phyloP scores from a whole-genome alignment of 2,888 invertebrate species.

The Calliopum simillimum region DNA sequence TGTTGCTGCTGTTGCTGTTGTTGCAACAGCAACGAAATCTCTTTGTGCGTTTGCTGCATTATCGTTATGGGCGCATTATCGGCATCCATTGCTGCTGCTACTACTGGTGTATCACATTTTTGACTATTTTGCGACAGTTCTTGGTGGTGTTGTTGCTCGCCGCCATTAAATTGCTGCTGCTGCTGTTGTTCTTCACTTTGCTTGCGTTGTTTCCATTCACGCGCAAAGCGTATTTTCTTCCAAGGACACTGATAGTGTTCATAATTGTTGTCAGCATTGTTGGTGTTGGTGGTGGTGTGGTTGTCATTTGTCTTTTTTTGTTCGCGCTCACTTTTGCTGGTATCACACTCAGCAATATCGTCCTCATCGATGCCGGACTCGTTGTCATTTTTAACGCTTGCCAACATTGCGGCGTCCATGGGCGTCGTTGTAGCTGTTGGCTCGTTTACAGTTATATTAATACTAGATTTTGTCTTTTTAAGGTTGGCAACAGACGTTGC shows the following conservation, averaged over 20 bases:
- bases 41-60: constrained; percentile 49
- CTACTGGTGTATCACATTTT: constrained; percentile 22
- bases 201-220: constrained; percentile 66
- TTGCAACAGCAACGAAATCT: constrained; percentile 55
- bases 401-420: constrained; percentile 44
- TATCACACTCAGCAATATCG: constrained; percentile 49
- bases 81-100: constrained; percentile 49
- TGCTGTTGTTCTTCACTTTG: constrained; percentile 49
- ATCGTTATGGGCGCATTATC: constrained; percentile 37
- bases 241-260: constrained; percentile 66
- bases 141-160: constrained; percentile 31
- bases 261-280: constrained; percentile 41
- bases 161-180: constrained; percentile 47
- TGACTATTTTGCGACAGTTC: constrained; percentile 38
- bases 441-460: constrained; percentile 32
- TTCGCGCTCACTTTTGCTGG: constrained; percentile 51
- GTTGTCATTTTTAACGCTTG: constrained; percentile 55
- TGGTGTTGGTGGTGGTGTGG: constrained; percentile 8
- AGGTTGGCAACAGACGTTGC: constrained; percentile 16
- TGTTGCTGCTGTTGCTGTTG: constrained; percentile 55
- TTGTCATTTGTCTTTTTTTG: constrained; percentile 26
- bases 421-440: constrained; percentile 32
- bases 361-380: constrained; percentile 59
- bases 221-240: constrained; percentile 67
- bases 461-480: constrained; percentile 32